phyloP scores from a whole-genome alignment of 2,797 vertebrate genomes.

The Syngnathus rostellatus region DNA sequence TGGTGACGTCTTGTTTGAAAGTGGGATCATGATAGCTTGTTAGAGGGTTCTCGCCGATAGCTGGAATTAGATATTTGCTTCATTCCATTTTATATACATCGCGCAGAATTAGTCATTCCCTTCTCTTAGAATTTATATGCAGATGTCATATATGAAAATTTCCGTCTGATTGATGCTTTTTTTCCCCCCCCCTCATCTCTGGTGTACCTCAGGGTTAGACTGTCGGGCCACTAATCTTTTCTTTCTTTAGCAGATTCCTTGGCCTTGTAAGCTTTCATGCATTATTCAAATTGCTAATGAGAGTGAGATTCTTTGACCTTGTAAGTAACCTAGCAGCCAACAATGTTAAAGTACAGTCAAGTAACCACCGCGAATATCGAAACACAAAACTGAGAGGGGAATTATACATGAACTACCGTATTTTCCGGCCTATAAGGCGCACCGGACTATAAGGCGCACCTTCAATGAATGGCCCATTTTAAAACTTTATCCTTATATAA shows the following conservation, averaged over 20 bases:
- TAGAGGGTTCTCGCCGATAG: slow-evolving; percentile 20
- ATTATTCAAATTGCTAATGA: not conserved
- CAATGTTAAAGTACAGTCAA: too few species aligned
- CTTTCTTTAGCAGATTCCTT: not conserved
- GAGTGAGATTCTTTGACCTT: not conserved
- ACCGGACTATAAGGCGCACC: too few species aligned
- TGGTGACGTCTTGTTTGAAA: slow-evolving; percentile 37
- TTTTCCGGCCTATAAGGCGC: too few species aligned
- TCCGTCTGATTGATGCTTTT: not conserved
- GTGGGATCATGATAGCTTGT: slow-evolving; percentile 30
- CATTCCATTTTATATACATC: not conserved
- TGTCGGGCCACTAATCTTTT: not conserved
- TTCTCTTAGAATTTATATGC: not conserved
- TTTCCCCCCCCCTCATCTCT: not conserved
- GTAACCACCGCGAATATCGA: too few species aligned
- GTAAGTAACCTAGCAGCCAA: too few species aligned
- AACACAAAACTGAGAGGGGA: too few species aligned
- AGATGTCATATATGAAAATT: not conserved
- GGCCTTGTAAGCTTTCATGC: too few species aligned
- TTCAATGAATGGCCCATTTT: too few species aligned
- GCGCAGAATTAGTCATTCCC: not conserved
- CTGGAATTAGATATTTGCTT: slow-evolving; percentile 18
- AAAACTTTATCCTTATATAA: too few species aligned
- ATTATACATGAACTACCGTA: too few species aligned
- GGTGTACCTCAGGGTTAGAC: not conserved